A percentile compares a stretch with the other conserved stretches of the same genome.
Conservation (phyloP, 2,888 invertebrate genomes). For the Drosophila anceps region DNA sequence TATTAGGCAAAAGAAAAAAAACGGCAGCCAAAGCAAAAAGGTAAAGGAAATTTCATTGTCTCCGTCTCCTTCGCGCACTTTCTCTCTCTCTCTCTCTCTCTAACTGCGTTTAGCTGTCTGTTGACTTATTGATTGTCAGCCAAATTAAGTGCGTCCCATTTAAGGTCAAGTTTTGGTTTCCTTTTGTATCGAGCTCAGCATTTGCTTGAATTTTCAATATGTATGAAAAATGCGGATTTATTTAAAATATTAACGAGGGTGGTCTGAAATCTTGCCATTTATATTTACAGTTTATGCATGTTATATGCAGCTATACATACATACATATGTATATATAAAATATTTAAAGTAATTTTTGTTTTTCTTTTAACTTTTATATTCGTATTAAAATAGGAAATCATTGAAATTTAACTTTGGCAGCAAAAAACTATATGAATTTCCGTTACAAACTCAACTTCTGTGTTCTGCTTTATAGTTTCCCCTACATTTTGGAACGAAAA, state of each 20-base stretch:
- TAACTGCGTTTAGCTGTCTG: slow-evolving; percentile 25
- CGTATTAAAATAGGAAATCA: no score
- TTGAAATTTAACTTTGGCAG: no score
- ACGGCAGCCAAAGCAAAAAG: slow-evolving; percentile 15
- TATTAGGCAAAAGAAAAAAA: slow-evolving; percentile 51
- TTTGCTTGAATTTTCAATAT: slow-evolving; percentile 1
- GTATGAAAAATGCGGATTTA: not conserved
- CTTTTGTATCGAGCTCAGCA: not conserved
- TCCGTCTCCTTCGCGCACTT: slow-evolving; percentile 26
- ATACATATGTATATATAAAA: no score
- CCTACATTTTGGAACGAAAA: no score
- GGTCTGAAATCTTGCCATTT: no score
- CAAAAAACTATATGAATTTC: no score
- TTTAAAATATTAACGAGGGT: not conserved
- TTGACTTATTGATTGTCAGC: slow-evolving; percentile 56
- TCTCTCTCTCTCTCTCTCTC: slow-evolving; percentile 29
- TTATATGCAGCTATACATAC: no score
- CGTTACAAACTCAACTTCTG: no score
- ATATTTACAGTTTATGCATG: no score
- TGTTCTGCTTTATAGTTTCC: no score
- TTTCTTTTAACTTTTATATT: no score
- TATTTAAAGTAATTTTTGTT: no score
- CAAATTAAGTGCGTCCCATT: slow-evolving; percentile 33
- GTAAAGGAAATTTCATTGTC: slow-evolving; percentile 35
- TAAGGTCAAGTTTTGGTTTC: slow-evolving; percentile 5